These are phyloP conservation scores for Anser cygnoides DNA, from an alignment of 2,113 vertebrate species.

Conservation along the genomic window DNA sequence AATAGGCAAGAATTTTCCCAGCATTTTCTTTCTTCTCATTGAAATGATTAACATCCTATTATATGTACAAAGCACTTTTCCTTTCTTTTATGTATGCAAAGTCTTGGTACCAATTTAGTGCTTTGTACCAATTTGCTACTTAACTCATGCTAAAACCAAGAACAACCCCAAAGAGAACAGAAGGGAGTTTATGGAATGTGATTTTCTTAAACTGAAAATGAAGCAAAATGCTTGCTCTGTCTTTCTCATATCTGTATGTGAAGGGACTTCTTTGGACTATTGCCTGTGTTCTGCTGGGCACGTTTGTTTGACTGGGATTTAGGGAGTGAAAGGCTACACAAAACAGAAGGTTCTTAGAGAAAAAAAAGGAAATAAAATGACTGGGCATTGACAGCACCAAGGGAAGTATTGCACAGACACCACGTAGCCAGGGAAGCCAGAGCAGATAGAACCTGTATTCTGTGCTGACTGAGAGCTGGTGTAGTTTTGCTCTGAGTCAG, in stretches of 20 bases:
- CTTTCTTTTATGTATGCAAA: neutral
- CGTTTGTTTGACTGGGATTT: neutral
- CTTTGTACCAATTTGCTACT: neutral
- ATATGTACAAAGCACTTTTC: neutral
- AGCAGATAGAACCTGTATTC: neutral
- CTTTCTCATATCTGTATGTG: neutral
- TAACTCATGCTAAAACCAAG: neutral
- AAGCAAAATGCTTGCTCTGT: neutral
- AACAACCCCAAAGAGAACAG: neutral
- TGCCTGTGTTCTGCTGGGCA: neutral
- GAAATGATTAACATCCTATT: neutral
- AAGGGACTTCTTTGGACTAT: neutral
- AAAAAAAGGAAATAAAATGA: neutral
- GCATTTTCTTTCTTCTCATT: neutral
- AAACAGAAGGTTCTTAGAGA: neutral
- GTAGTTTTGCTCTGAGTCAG: neutral
- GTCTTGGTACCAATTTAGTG: neutral
- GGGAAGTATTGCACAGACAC: neutral
- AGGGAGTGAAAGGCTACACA: neutral
- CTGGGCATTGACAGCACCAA: accelerated
- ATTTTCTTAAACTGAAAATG: neutral
- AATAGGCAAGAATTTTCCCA: constrained; percentile 25
- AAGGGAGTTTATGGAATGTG: neutral
- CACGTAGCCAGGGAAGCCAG: neutral
- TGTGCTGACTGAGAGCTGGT: neutral